Base-by-base conservation (phyloP, 2,888 invertebrate genomes). In the Resseliella maxima region DNA sequence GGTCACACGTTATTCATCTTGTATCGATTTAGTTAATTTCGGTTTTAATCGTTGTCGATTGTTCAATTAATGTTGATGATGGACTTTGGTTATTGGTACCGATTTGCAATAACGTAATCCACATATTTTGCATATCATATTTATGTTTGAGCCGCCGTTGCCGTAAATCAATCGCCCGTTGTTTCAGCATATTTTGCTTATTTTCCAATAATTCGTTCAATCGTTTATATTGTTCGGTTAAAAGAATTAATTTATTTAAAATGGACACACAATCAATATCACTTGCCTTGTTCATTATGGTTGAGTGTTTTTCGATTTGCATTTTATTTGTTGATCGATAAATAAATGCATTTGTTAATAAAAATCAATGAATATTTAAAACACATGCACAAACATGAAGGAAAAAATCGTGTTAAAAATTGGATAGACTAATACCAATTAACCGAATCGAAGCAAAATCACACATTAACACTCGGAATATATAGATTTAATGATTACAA, bases 51-150 rank as follows among this genome's bases (percentile, higher is more conserved):
- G 64, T 31, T 12, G 41, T 41, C 41, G 41, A 8, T 64, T 64
- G 24, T 27, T 27, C 64, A 64, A 64, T 31, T 64, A 64, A 3
- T 6, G 15, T 31, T 24, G 64, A 8, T 12, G 64, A 1, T 27
- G 5, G 27, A 64, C 6, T 64, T 31, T 5, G 12, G 27, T n/a
- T 0, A 83, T 83, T 38, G 1, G 38, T 83, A 24, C n/a, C 38
- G 38, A 38, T 83, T 83, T 83, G 83, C 12, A 35, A 31, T 6
- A 83, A 38, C 2, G 83, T 38, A n/a, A 83, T 38, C 83, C 83
- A 83, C 83, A 83, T 38, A n/a, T 38, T 36, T 38, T 83, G 38
- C 83, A 83, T 83, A n/a, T 83, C 83, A n/a, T n/a, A 83, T n/a
- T 83, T 83, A 12, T 36, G 36, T 83, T 83, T 36, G n/a, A 83